A percentile compares a stretch with the other conserved stretches of the same genome.
Conservation (phyloP, 2,888 invertebrate species). For the Venustoraphidia nigricollis region DNA sequence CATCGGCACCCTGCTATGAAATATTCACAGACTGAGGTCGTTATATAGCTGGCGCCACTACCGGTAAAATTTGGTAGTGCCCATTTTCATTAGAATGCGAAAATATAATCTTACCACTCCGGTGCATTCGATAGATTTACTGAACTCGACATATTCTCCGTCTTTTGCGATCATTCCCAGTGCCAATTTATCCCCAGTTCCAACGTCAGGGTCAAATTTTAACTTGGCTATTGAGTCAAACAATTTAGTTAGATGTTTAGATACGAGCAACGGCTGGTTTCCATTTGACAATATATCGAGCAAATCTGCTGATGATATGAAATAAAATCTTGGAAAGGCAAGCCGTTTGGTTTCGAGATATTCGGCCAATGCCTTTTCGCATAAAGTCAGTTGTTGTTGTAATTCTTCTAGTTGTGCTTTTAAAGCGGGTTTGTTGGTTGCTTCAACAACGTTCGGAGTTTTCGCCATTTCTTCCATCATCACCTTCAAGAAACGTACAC, state of each 20-base stretch:
- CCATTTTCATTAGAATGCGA: too few species aligned
- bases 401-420: conserved; percentile 63
- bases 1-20: too few species aligned
- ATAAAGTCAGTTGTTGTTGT: conserved; percentile 73
- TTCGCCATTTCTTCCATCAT: conserved; percentile 62
- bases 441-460: conserved; percentile 77
- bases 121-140: conserved; percentile 61
- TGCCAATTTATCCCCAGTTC: conserved; percentile 40
- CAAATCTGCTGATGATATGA: conserved; percentile 90
- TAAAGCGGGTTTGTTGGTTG: conserved; percentile 75
- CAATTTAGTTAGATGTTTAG: conserved; percentile 83
- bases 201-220: conserved; percentile 49
- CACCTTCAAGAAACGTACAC: conserved; percentile 27
- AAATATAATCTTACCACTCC: conserved; percentile 51
- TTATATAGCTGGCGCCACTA: too few species aligned
- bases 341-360: conserved; percentile 92
- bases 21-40: too few species aligned
- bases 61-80: too few species aligned
- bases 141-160: conserved; percentile 80
- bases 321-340: conserved; percentile 92
- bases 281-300: conserved; percentile 91
- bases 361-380: conserved; percentile 93
- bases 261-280: conserved; percentile 77
- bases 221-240: conserved; percentile 89
- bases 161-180: conserved; percentile 88